Percentiles rank a stretch among this genome's conserved stretches.
Evolutionary conservation across 2,888 invertebrate species (phyloP).

Genomic region (Strigamia transsilvanica): DNA sequence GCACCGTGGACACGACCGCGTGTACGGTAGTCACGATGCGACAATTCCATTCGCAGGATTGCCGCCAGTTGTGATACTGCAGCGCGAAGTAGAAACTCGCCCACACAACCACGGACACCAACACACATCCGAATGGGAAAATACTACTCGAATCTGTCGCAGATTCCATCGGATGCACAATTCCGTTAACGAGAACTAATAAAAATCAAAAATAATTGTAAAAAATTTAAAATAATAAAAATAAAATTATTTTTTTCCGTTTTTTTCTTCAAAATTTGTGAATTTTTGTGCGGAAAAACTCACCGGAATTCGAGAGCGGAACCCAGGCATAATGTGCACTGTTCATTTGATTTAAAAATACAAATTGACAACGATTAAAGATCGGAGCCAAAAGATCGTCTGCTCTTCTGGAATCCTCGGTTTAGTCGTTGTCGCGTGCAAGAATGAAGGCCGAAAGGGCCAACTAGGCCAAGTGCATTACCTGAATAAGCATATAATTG

Average conservation of each 20-base stretch:
- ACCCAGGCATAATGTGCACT: conserved; percentile 5
- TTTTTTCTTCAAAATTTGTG: too few species aligned
- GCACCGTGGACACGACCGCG: neutral
- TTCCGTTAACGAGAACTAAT: conserved; percentile 4
- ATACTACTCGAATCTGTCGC: neutral
- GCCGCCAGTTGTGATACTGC: conserved; percentile 17
- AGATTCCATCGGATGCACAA: neutral
- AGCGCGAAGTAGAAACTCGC: neutral
- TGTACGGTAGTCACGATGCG: conserved; percentile 37
- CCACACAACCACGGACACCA: neutral
- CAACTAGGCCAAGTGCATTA: conserved; percentile 20
- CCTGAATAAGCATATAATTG: conserved; percentile 1
- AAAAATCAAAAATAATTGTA: neutral
- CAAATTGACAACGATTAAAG: neutral
- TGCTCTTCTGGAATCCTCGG: neutral
- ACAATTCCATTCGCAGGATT: conserved; percentile 27
- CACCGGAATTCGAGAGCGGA: neutral
- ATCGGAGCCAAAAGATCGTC: neutral
- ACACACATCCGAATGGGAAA: neutral
- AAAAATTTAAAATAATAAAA: too few species aligned
- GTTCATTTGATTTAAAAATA: conserved; percentile 15
- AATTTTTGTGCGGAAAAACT: too few species aligned
- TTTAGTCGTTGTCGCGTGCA: neutral
- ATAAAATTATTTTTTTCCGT: too few species aligned
- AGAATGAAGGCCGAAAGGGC: neutral